phyloP scores from a whole-genome alignment of 2,113 vertebrate species.

The Rhegmatorhina hoffmannsi region DNA sequence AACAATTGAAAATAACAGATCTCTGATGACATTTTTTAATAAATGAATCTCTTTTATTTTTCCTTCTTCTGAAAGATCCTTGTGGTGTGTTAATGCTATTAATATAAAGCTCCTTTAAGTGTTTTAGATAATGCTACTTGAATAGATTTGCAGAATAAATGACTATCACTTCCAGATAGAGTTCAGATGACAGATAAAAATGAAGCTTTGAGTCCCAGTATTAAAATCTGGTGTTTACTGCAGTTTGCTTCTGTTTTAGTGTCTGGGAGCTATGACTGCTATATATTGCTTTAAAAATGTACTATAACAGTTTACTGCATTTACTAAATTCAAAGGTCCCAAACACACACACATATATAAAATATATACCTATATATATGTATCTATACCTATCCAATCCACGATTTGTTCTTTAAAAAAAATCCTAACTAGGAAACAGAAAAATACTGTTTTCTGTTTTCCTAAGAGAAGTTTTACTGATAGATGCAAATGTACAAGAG shows the following conservation, averaged over 20 bases:
- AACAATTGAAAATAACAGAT: not conserved
- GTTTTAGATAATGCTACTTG: slow-evolving; percentile 13
- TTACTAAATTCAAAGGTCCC: not conserved
- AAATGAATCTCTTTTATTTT: not conserved
- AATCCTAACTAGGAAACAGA: not conserved
- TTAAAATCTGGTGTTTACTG: slow-evolving; percentile 19
- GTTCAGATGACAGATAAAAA: not conserved
- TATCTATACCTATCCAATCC: not conserved
- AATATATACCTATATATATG: not conserved
- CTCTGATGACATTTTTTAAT: not conserved
- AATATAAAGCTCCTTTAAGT: not conserved
- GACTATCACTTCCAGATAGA: not conserved
- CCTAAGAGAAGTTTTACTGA: not conserved
- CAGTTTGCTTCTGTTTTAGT: not conserved
- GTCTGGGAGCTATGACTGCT: not conserved
- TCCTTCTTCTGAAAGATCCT: not conserved
- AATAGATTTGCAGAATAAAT: not conserved
- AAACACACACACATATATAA: not conserved
- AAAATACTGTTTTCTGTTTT: not conserved
- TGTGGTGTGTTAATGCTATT: not conserved
- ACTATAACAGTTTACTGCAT: not conserved
- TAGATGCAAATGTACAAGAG: not conserved
- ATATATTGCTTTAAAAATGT: not conserved
- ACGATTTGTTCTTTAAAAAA: not conserved
- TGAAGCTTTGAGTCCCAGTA: not conserved